Base-by-base conservation (phyloP, 2,888 invertebrate species). In the Brachypterus glaber region DNA sequence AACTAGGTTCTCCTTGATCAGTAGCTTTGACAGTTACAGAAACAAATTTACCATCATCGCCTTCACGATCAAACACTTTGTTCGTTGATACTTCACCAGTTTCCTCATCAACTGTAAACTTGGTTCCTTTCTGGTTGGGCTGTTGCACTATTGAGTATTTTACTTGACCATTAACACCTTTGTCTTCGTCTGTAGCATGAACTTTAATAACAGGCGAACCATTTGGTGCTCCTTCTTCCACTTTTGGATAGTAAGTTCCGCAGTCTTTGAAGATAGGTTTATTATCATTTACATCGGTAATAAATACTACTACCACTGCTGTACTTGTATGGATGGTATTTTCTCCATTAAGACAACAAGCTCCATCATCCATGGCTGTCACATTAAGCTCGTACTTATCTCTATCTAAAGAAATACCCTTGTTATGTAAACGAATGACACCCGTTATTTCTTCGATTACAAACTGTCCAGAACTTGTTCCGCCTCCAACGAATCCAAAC, bases 131-230 rank as follows among this genome's bases (percentile, higher is more conserved):
- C 60, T 90, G 90, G 73, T 91, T 88, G 1, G 89, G 90, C 62
- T 93, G 92, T 55, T 92, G 92, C 1, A 90, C 91, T 58, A 96
- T 92, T n/a, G 91, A 92, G 66, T 96, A 96, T 61, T 91, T 90
- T 11, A 90, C 89, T 75, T 91, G 90, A 24, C 91, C 90, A 59
- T 91, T 91, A 3, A 90, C 90, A 30, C 95, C 95, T 67, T 95
- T 92, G 60, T 96, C 96, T 66, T 90, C 87, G 58, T 96, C 96
- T 2, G 87, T 88, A 1, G 95, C 95, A 57, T 88, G 88, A 11
- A 66, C 91, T 70, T 90, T 91, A 48, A 91, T 88, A 8, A 92
- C 91, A 1, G 89, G 88, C 55, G 90, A 90, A 3, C 92, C 92
- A 55, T 92, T 92, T 0, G 89, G 85, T 4, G 92, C 91, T 1